Conservation (phyloP, 2,113 vertebrate species). For the Patagioenas fasciata region DNA sequence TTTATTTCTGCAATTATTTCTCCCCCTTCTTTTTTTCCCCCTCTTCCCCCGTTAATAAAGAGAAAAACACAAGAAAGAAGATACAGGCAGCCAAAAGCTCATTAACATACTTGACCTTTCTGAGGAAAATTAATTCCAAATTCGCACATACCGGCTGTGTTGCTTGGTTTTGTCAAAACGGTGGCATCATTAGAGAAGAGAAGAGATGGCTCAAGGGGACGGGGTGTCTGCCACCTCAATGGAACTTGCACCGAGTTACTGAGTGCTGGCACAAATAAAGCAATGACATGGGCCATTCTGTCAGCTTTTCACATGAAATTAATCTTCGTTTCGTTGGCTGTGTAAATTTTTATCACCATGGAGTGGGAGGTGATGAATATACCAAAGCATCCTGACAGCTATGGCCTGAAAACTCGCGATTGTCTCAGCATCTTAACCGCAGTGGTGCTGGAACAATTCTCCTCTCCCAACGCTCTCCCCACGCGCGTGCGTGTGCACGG, state of each 20-base stretch:
- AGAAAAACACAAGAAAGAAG: constrained; percentile 1
- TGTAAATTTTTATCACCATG: constrained; percentile 74
- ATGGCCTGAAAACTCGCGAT: constrained; percentile 63
- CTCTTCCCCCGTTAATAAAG: neutral
- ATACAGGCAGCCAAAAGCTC: constrained; percentile 63
- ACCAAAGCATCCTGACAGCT: constrained; percentile 72
- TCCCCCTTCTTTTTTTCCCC: neutral
- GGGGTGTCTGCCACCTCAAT: constrained; percentile 78
- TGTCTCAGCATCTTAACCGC: constrained; percentile 60
- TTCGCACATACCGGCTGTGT: constrained; percentile 77
- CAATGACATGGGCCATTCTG: constrained; percentile 76
- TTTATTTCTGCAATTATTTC: neutral
- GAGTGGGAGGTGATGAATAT: constrained; percentile 60
- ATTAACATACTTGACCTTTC: constrained; percentile 80
- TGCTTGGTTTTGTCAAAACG: constrained; percentile 78
- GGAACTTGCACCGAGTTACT: constrained; percentile 68
- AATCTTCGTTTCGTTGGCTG: constrained; percentile 73
- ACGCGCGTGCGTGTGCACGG: neutral
- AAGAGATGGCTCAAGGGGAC: constrained; percentile 76
- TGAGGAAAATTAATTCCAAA: constrained; percentile 80
- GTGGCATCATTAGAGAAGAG: constrained; percentile 78
- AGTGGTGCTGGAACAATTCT: constrained; percentile 40
- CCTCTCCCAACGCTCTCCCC: neutral
- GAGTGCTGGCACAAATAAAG: constrained; percentile 73
- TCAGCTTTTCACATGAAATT: constrained; percentile 80